These are phyloP conservation scores for Elmis aenea DNA, from an alignment of 2,888 invertebrate genomes.

Conservation along the genomic window DNA sequence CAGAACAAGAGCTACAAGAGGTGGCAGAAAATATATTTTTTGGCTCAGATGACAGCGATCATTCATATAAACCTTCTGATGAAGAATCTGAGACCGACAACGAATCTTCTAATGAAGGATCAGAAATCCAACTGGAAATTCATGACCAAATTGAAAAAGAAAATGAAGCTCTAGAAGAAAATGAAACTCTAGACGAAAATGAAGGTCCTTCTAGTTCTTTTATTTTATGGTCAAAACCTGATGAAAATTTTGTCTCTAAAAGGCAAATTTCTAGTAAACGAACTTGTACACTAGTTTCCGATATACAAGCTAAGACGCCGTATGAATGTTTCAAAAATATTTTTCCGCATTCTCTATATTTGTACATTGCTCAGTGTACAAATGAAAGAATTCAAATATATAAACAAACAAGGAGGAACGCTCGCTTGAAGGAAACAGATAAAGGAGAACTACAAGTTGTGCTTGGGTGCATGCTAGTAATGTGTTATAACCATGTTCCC, in stretches of 20 bases:
- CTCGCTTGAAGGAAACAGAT: conserved; percentile 7
- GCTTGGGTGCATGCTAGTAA: conserved; percentile 7
- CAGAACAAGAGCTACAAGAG: conserved; percentile 2
- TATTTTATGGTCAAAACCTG: conserved; percentile 10
- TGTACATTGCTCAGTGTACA: conserved; percentile 6
- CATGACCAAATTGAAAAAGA: conserved; percentile 2
- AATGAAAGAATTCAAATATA: conserved; percentile 6
- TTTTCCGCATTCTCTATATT: conserved; percentile 4
- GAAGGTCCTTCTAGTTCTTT: conserved; percentile 8
- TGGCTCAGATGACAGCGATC: background rate
- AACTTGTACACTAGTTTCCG: background rate
- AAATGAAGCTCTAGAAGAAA: conserved; percentile 3
- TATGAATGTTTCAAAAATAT: conserved; percentile 1
- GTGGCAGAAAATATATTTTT: background rate
- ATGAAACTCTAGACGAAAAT: background rate
- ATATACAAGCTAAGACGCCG: conserved; percentile 2
- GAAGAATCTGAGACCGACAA: conserved; percentile 1
- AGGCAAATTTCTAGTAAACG: conserved; percentile 8
- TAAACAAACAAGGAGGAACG: background rate
- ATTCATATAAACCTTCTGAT: conserved; percentile 2
- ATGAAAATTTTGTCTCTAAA: conserved; percentile 4
- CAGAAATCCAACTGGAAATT: conserved; percentile 1
- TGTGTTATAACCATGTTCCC: conserved; percentile 14
- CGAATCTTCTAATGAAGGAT: conserved; percentile 4
- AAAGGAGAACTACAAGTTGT: conserved; percentile 11